Conservation (phyloP, 2,113 vertebrate species). For the Miniopterus natalensis region DNA sequence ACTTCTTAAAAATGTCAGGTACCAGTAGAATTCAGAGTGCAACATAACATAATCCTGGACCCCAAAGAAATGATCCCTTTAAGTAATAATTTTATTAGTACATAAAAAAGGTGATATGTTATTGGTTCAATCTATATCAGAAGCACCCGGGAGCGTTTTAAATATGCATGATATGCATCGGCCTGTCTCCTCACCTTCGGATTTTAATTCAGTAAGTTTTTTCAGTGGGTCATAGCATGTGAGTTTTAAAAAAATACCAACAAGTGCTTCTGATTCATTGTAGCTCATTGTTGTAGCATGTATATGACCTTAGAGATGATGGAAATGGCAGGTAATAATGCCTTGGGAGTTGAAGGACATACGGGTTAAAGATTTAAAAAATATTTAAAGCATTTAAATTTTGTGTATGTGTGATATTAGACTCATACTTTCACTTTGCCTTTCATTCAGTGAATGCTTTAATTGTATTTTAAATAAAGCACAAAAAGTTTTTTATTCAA, state of each 20-base stretch:
- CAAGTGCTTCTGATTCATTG: background rate
- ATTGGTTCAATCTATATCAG: background rate
- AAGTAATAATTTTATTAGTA: slow-evolving; percentile 54
- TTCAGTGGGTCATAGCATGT: background rate
- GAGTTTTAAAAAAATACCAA: background rate
- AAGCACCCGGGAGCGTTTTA: slow-evolving; percentile 50
- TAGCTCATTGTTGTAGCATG: background rate
- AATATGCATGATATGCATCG: background rate
- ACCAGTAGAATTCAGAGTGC: slow-evolving; percentile 49
- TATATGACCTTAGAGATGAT: background rate
- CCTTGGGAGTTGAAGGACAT: background rate
- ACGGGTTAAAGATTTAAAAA: slow-evolving; percentile 8
- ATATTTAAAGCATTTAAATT: background rate
- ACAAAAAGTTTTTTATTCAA: background rate
- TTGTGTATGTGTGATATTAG: background rate
- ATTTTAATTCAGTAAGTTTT: slow-evolving; percentile 57
- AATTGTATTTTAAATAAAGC: slow-evolving; percentile 53
- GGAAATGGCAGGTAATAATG: background rate
- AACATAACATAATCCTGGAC: background rate
- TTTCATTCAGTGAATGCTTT: background rate
- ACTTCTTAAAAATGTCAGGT: slow-evolving; percentile 45
- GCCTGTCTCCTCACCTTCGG: background rate
- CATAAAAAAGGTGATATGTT: slow-evolving; percentile 18
- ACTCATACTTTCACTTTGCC: slow-evolving; percentile 38
- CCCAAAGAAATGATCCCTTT: slow-evolving; percentile 45